Base-by-base conservation (phyloP, 64 coral and sea anemone species). In the Porites australiensis region DNA sequence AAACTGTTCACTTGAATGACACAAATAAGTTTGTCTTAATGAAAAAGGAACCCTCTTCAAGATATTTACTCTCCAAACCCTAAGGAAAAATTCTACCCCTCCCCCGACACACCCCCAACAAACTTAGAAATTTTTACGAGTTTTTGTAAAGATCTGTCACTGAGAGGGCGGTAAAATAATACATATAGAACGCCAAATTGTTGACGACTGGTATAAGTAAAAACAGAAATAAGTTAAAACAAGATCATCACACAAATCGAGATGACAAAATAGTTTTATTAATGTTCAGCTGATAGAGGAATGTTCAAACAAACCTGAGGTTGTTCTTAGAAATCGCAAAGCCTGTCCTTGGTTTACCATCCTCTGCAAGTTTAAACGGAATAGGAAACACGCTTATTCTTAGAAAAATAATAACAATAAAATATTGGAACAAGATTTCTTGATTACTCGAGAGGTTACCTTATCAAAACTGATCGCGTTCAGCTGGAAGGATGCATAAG, bases 51-150 rank as follows among this genome's bases (percentile, higher is more conserved):
- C 27, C 27, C 27, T 37, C 1, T 37, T 37, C 27, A 37, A 37
- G 27, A 37, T 37, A 37, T 37, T 3, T 57, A 57, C 12, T 57
- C 12, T 1, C 7, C 3, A 57, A 57, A 57, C 3, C 54, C 54
- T 7, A 12, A 57, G 6, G 12, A 57, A 57, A 57, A 5, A 57
- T 57, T 15, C 3, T 7, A 18, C 11, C 63, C 64, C 81, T 20
- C 81, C 81, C 44, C 45, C 48, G 81, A 84, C 81, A 84, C 81
- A 68, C 81, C 81, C 47, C 81, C 61, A 68, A 0, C 21, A 68
- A 37, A 37, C 27, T 37, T 37, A 37, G 27, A 6, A 54, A 6
- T 50, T 55, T 55, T 12, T 12, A 80, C 53, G 61, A 80, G 77
- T 80, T 60, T 9, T 5, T 22, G 13, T 6, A 70, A 20, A 23